Percentiles rank a stretch among this genome's conserved stretches.
Evolutionary conservation across 2,888 invertebrate genomes (phyloP).

Genomic region (Ecdyonurus torrentis): DNA sequence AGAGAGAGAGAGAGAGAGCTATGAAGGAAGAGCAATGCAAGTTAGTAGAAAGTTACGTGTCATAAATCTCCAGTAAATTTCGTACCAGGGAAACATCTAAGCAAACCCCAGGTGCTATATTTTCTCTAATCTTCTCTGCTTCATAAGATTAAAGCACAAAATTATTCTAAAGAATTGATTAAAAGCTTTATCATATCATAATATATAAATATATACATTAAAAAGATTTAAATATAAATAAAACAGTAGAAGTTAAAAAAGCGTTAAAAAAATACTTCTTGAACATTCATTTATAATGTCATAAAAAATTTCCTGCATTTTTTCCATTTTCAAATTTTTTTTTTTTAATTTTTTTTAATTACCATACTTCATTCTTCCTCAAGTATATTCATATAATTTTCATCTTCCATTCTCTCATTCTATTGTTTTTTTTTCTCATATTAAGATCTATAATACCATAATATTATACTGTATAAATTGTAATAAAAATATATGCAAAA

Average conservation of each 20-base stretch:
- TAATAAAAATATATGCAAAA: neutral
- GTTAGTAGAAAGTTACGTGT: neutral
- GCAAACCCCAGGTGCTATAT: neutral
- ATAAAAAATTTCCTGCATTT: neutral
- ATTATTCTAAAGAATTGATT: neutral
- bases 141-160: neutral
- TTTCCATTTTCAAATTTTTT: neutral
- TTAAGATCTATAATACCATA: no score
- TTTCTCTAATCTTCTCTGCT: neutral
- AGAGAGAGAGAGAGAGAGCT: no score
- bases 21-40: no score
- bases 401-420: no score
- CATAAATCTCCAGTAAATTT: neutral
- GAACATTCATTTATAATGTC: neutral
- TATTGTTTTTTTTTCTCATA: no score
- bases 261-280: neutral
- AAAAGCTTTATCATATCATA: neutral
- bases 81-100: neutral
- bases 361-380: no score
- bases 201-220: neutral
- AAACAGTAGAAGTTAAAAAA: neutral
- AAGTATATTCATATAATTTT: no score
- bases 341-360: neutral
- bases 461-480: no score
- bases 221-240: neutral